Evolutionary conservation across 1,140 invertebrate genomes (phyloP).

Genomic region (Meloidogyne chitwoodi): DNA sequence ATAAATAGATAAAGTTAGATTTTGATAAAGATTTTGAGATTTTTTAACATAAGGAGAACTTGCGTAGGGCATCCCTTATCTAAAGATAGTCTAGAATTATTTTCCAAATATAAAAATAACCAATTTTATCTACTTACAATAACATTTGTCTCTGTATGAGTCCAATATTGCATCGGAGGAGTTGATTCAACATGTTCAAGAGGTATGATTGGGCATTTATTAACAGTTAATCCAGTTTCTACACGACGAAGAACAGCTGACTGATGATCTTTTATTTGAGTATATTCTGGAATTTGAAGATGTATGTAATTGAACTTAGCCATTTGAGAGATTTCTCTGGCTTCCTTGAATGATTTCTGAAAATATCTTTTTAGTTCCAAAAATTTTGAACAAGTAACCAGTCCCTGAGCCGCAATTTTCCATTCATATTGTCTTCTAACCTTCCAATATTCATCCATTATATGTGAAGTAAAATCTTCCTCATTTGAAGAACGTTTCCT

Average conservation of each 20-base stretch:
- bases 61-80: too few species aligned
- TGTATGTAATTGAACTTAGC: neutral
- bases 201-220: slow-evolving; percentile 27
- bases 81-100: too few species aligned
- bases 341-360: neutral
- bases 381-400: neutral
- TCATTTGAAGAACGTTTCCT: neutral
- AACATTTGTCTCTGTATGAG: slow-evolving; percentile 44
- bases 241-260: slow-evolving; percentile 13
- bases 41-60: too few species aligned
- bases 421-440: neutral
- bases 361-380: neutral
- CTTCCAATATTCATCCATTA: neutral
- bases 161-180: slow-evolving; percentile 47
- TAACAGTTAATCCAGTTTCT: neutral
- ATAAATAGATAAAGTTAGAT: too few species aligned
- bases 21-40: too few species aligned
- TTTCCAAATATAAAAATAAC: too few species aligned
- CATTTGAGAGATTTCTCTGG: neutral
- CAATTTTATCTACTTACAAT: slow-evolving; percentile 23
- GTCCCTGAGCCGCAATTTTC: neutral
- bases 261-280: slow-evolving; percentile 2
- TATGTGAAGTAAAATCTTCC: neutral
- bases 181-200: slow-evolving; percentile 34
- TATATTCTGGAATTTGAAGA: neutral